Evolutionary conservation across 2,797 vertebrate species (phyloP).

Genomic region (Carapus acus): DNA sequence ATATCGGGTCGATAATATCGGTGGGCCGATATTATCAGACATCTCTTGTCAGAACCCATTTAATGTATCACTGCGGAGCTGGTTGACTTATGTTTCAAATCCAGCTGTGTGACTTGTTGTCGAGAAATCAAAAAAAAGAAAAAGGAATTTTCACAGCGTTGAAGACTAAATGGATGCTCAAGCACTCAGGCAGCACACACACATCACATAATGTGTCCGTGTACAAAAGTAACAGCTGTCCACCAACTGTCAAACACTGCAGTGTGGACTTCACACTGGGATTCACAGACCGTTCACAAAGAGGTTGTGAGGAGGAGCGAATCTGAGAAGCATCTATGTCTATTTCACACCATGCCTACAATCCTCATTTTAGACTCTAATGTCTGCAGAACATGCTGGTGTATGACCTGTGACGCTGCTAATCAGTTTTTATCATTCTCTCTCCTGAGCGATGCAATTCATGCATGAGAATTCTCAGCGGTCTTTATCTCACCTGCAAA

Average conservation of each 20-base stretch:
- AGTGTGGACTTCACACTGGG: background rate
- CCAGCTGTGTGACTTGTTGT: too few relatives aligned
- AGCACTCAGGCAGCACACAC: background rate
- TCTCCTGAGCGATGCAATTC: background rate
- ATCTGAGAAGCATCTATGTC: constrained; percentile 25
- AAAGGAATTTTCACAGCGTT: too few relatives aligned
- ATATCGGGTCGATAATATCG: too few relatives aligned
- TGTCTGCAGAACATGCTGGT: too few relatives aligned
- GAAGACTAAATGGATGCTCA: constrained; percentile 12
- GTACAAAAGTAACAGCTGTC: background rate
- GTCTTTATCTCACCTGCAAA: constrained; percentile 91
- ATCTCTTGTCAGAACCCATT: too few relatives aligned
- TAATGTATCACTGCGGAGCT: too few relatives aligned
- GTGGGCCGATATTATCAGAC: too few relatives aligned
- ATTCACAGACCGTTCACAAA: background rate
- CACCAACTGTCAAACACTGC: background rate
- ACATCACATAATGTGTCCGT: background rate
- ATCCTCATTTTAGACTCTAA: background rate
- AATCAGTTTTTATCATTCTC: too few relatives aligned
- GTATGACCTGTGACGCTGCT: too few relatives aligned
- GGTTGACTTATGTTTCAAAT: too few relatives aligned
- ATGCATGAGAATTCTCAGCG: too few relatives aligned
- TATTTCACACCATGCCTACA: constrained; percentile 13
- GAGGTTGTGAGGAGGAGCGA: constrained; percentile 2
- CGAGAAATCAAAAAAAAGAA: too few relatives aligned